Evolutionary conservation across 1,140 invertebrate species (phyloP).

Genomic region (Tetramorium alpestre): DNA sequence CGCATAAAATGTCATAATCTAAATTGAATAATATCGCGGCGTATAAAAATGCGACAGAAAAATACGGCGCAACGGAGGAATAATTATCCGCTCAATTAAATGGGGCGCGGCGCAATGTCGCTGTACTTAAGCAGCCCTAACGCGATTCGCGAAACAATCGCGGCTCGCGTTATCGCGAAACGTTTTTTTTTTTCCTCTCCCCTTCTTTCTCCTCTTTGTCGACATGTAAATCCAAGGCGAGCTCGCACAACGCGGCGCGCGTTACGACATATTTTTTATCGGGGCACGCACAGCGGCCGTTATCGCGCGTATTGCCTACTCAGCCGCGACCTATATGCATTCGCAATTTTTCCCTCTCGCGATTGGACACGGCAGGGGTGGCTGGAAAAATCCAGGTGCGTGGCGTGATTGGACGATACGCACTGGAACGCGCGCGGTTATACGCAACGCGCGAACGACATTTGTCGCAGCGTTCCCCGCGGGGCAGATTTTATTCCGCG

Average conservation of each 20-base stretch:
- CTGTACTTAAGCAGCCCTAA: constrained; percentile 6
- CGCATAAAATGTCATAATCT: constrained; percentile 33
- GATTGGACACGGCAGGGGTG: constrained; percentile 17
- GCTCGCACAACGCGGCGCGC: not conserved
- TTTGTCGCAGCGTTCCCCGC: constrained; percentile 62
- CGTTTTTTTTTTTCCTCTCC: not conserved
- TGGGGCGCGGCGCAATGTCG: not conserved
- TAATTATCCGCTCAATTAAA: constrained; percentile 34
- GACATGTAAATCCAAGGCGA: constrained; percentile 21
- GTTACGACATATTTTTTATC: constrained; percentile 80
- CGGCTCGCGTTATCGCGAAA: constrained; percentile 14
- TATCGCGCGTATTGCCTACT: constrained; percentile 81
- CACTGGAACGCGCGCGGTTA: constrained; percentile 34
- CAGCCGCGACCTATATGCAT: constrained; percentile 82
- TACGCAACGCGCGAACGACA: constrained; percentile 45
- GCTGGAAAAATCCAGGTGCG: constrained; percentile 62
- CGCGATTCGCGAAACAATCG: constrained; percentile 28
- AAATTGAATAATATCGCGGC: constrained; percentile 42
- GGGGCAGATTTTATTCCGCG: constrained; percentile 53
- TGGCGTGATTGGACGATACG: constrained; percentile 73
- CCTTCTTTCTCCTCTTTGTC: not conserved
- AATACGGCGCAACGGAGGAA: not conserved
- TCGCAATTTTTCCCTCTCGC: constrained; percentile 78
- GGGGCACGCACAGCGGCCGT: constrained; percentile 79
- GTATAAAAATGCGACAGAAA: not conserved